phyloP scores from a whole-genome alignment of 2,888 invertebrate genomes.

The Apodemia zela region DNA sequence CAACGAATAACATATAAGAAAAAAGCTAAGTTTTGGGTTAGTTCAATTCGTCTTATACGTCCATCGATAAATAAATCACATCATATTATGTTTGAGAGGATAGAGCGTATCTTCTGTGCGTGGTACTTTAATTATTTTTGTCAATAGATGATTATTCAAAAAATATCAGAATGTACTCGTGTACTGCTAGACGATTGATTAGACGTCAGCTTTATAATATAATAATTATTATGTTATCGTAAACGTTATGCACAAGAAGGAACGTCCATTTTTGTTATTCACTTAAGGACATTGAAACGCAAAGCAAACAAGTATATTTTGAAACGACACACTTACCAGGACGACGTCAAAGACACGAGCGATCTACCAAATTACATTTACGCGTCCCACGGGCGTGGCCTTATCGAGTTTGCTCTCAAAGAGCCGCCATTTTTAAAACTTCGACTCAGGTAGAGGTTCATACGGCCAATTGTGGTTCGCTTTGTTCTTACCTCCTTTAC shows the following conservation, averaged over 20 bases:
- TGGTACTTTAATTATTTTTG: too few relatives aligned
- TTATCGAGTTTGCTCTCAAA: conserved; percentile 76
- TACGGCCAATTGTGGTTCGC: conserved; percentile 74
- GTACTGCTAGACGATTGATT: too few relatives aligned
- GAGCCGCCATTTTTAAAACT: conserved; percentile 77
- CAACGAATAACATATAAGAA: too few relatives aligned
- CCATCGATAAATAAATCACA: too few relatives aligned
- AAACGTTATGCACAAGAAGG: neutral
- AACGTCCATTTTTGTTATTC: conserved; percentile 12
- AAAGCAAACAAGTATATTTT: conserved; percentile 48
- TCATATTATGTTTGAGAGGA: too few relatives aligned
- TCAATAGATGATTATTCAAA: too few relatives aligned
- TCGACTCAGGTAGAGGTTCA: conserved; percentile 64
- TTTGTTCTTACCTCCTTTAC: conserved; percentile 75
- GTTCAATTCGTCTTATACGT: too few relatives aligned
- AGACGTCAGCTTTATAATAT: too few relatives aligned
- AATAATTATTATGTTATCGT: too few relatives aligned
- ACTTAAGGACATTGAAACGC: conserved; percentile 16
- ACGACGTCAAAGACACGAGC: conserved; percentile 71
- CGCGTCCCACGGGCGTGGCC: conserved; percentile 72
- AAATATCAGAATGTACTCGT: too few relatives aligned
- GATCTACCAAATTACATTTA: conserved; percentile 75
- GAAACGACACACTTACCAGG: conserved; percentile 49
- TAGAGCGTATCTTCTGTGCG: too few relatives aligned
- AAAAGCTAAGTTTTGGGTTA: too few relatives aligned